Base-by-base conservation (phyloP, 2,797 vertebrate species). In the Myotis daubentonii region DNA sequence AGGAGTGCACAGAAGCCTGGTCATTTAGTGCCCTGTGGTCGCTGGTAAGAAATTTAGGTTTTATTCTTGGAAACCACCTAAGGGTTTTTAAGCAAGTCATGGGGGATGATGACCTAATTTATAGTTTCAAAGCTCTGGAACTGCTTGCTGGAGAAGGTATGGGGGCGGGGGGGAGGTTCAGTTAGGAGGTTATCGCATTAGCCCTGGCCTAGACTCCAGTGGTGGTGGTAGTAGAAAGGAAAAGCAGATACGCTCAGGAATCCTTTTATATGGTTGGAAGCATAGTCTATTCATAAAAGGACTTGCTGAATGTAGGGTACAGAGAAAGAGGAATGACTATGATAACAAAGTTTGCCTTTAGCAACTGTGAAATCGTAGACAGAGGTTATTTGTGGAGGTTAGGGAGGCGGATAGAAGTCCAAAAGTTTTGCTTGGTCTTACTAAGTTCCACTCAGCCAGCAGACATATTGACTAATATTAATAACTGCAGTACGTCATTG, bases 151-250 rank as follows among this genome's bases (percentile, higher is more conserved):
- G 60, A 41, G 41, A 70, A 62, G 1, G 4, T 13, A 68, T 16
- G 3, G 49, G 11, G 4, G 1, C 19, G 5, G 30, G 20, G 13
- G 12, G 2, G 5, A 10, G 57, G 23, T 8, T 28, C 12, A 25
- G 2, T 47, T 57, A 55, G 17, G 19, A 70, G 79, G 16, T 11
- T 41, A 9, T 44, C 2, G 1, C 5, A 23, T 11, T 15, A 25
- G 10, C 13, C 62, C 19, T 19, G 11, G 33, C 9, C 62, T 71
- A 22, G 23, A 8, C 25, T 19, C 17, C 17, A 6, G n/a, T 6
- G 6, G 25, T 4, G 12, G 28, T 44, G 3, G 2, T 70, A 51
- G 2, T 70, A 51, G n/a, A 60, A 17, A 81, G 4, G 8, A 87
- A 74, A 51, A 71, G 36, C 0, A 1, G 28, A 86, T n/a, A 65